Conservation (phyloP, 2,888 invertebrate genomes). For the Brachyptera risi region DNA sequence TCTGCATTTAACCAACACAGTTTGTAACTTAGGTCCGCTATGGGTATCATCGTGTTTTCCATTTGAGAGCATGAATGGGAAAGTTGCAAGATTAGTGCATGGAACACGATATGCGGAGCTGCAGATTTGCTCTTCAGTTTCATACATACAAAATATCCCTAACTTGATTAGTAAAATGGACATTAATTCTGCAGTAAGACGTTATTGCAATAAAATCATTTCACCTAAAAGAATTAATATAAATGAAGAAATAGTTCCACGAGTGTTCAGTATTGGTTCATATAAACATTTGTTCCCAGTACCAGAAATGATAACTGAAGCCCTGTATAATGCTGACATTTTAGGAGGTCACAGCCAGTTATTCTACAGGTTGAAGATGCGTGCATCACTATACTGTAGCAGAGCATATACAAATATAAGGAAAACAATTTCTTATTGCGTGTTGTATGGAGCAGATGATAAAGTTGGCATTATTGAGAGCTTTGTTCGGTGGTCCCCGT, state of each 20-base stretch:
- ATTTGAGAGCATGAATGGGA: slow-evolving; percentile 34
- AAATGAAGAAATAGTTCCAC: background rate
- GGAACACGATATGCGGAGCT: slow-evolving; percentile 28
- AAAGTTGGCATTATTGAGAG: background rate
- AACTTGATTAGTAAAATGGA: background rate
- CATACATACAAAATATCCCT: slow-evolving; percentile 19
- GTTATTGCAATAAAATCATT: background rate
- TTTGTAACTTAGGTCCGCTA: slow-evolving; percentile 32
- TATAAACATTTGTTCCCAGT: background rate
- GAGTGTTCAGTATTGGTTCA: background rate
- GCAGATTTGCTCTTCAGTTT: slow-evolving; percentile 24
- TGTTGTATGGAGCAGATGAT: background rate
- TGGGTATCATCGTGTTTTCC: slow-evolving; percentile 32
- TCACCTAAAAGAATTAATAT: background rate
- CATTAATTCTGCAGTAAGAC: background rate
- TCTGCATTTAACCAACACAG: slow-evolving; percentile 33
- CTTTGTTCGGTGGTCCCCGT: background rate
- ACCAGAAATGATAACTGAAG: background rate
- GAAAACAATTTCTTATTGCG: background rate
- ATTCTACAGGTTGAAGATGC: background rate
- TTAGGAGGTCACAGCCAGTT: background rate
- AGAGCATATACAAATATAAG: slow-evolving; percentile 1
- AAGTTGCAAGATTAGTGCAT: slow-evolving; percentile 31
- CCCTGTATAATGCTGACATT: background rate
- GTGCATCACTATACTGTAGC: background rate